These are phyloP conservation scores for Magallana nippona DNA, from an alignment of 2,888 invertebrate genomes.

Conservation along the genomic window DNA sequence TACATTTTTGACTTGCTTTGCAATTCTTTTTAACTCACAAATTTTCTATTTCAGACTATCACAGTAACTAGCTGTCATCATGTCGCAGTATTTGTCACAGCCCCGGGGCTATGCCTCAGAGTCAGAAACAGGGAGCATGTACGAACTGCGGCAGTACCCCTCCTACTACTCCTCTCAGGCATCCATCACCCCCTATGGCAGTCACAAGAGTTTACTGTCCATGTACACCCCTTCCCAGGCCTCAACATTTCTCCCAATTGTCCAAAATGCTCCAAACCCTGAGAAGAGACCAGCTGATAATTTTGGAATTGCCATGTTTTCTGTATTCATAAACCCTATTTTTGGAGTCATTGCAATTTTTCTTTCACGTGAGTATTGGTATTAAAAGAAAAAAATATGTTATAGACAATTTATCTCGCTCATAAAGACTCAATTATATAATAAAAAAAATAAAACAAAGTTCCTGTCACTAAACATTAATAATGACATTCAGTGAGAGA, in stretches of 20 bases:
- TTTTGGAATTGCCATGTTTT: conserved; percentile 72
- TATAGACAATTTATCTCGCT: too few relatives aligned
- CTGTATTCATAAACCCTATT: conserved; percentile 71
- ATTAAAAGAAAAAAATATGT: neutral
- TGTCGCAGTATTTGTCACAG: conserved; percentile 44
- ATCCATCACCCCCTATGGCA: conserved; percentile 67
- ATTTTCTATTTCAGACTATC: neutral
- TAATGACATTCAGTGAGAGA: too few relatives aligned
- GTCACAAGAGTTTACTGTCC: conserved; percentile 70
- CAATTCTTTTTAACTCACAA: neutral
- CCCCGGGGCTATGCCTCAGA: conserved; percentile 62
- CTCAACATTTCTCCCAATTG: conserved; percentile 73
- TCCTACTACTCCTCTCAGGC: conserved; percentile 69
- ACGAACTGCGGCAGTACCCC: conserved; percentile 67
- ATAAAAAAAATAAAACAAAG: too few relatives aligned
- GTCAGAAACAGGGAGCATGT: conserved; percentile 65
- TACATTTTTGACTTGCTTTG: neutral
- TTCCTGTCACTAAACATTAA: too few relatives aligned
- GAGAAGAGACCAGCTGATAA: conserved; percentile 68
- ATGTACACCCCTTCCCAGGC: conserved; percentile 71
- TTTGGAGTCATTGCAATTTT: conserved; percentile 74
- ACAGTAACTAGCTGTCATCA: conserved; percentile 34
- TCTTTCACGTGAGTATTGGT: conserved; percentile 64
- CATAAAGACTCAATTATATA: too few relatives aligned
- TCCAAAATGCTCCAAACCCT: conserved; percentile 69